Evolutionary conservation across 1,140 invertebrate species (phyloP), one percentile per base, ranked within the genome.

Genomic region (Dreissena rostriformis): DNA sequence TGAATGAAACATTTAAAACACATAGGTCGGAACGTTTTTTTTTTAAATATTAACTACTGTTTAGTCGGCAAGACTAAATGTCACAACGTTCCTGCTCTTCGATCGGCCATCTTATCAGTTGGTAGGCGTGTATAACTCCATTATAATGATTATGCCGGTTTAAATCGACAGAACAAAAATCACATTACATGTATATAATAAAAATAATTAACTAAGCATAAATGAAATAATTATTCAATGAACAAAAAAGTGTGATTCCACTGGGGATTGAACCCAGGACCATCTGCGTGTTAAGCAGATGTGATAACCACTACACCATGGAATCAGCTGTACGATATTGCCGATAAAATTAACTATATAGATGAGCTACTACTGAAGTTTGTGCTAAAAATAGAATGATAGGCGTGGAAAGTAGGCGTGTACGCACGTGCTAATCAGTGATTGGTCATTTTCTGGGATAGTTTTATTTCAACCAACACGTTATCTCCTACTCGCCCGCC

Each of bases 261-360:
- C 75, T 78, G 75, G 75, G 75, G 75, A 51, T 78, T 82, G 88
- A 90, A 89, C 88, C 87, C 89, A 88, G 85, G 89, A 90, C 89
- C 89, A 89, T 90, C 88, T 88, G 88, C 88, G 88, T 89, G 88
- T 89, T 88, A 88, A 89, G 88, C 89, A 87, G 88, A 90, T 87
- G 89, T 90, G 89, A 90, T 90, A 88, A 90, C 89, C 89, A 90
- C 89, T 90, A 90, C 89, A 90, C 89, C 89, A 90, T 85, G 84
- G 79, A 84, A 89, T 81, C 85, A 49, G 7, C 26, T 67, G 24
- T 10, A 17, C 11, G 1, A 2, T 17, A 55, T 11, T 61, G 24
- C 2, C 0, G 5, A 63, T 66, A 76, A 51, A 65, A 26, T 26
- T 65, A 65, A n/a, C 14, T 1, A 12, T 10, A 6, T 22, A 5